Evolutionary conservation across 2,113 vertebrate genomes (phyloP).

Genomic region (Lynx canadensis): DNA sequence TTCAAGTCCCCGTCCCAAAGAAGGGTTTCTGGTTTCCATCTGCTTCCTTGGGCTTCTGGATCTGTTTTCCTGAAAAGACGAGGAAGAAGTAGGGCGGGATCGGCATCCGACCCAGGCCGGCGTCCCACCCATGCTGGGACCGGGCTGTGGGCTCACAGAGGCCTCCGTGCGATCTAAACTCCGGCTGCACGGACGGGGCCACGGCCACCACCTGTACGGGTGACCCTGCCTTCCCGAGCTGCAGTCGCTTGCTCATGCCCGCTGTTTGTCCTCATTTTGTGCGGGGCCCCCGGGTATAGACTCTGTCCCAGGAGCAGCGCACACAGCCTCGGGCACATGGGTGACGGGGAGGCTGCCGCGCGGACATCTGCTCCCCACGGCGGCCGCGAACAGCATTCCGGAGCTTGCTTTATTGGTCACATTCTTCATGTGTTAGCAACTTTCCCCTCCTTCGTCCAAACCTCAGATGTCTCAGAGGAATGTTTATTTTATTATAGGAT

Average conservation of each 20-base stretch:
- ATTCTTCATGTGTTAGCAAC: slow-evolving; percentile 45
- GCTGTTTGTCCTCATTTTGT: background rate
- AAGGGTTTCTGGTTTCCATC: background rate
- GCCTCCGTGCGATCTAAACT: background rate
- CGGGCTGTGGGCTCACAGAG: background rate
- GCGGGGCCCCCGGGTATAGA: background rate
- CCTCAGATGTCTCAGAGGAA: slow-evolving; percentile 71
- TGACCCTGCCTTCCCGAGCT: fast-evolving
- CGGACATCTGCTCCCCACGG: slow-evolving; percentile 61
- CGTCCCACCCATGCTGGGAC: background rate
- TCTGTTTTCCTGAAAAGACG: background rate
- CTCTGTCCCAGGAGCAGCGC: fast-evolving
- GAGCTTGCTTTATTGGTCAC: slow-evolving; percentile 40
- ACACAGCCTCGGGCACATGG: fast-evolving
- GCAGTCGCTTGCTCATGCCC: fast-evolving
- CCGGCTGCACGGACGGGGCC: fast-evolving
- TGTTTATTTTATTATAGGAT: slow-evolving; percentile 54
- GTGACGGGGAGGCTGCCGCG: fast-evolving
- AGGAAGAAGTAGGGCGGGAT: background rate
- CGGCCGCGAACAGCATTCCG: background rate
- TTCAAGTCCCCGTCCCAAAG: background rate
- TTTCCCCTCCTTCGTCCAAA: background rate
- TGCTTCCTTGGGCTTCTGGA: fast-evolving
- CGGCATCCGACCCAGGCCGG: fast-evolving
- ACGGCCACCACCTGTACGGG: fast-evolving